Evolutionary conservation across 2,888 invertebrate species (phyloP), one percentile per base, ranked within the genome.

Genomic region (Lacanobia oleracea): DNA sequence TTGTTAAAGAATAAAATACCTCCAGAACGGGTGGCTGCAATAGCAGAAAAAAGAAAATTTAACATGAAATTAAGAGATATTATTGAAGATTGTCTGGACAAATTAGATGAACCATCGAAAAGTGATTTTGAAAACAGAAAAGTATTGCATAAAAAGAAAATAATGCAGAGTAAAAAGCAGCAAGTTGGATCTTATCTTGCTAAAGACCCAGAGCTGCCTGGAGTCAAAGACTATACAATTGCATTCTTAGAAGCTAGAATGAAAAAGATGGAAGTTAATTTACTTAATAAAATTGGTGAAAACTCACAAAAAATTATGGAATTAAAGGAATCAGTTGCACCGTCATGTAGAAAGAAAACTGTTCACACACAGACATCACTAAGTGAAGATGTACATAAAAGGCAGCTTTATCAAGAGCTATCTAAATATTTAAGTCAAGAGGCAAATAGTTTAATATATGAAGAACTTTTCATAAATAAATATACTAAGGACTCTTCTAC

Each of bases 51-150:
- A 82, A 90, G 96, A 74, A 91, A 92, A 73, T 95, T 94, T 79
- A 95, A 95, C 83, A 94, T 93, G 91, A 95, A 92, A 82, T 79
- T 96, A 59, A 90, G 91, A 84, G 94, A 95, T 81, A 91, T 94
- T 9, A 88, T 95, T 76, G 91, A 93, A 86, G 90, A 92, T 48
- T 93, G 92, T 81, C 83, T 95, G 53, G 91, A 92, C 72, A 92
- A 91, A 69, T 75, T 91, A 74, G 91, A 91, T 50, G 87, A 89
- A 21, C 79, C 84, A 33, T 79, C 82, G 43, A 82, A 81, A 48
- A 56, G 51, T 10, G 77, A 82, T 48, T 75, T 75, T 62, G 66
- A 71, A 54, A 85, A 75, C 14, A 79, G 77, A 61, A 74, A 83
- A 65, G 54, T 59, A 48, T 21, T 37, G 10, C 37, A 43, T 21